Base-by-base conservation (phyloP, 53 echinoderm and acorn worm genomes). In the Hippasteria phrygiana region DNA sequence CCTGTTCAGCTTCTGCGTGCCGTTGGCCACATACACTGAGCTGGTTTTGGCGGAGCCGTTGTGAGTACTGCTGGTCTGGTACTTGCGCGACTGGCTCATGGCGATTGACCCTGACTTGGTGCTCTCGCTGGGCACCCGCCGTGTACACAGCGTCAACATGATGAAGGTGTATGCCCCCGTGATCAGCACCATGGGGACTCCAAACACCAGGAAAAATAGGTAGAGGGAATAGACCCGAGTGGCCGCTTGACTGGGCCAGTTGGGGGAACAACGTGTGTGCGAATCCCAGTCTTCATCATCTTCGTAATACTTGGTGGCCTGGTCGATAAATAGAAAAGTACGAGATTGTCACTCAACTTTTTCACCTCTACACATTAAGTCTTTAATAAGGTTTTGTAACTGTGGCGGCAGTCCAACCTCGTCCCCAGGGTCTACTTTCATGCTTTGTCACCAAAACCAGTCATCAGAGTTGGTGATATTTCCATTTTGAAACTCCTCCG, bases 121-220 rank as follows among this genome's bases (percentile, higher is more conserved):
- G n/a, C 8, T 22, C 12, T 20, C 85, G 40, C 62, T 39, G 17
- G 85, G 55, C 33, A 48, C 53, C 37, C 54, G 51, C 17, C 85
- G 69, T n/a, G 70, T 71, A 51, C 36, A 70, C 34, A 85, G 26
- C 35, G 85, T 71, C 36, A 22, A 43, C 7, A 85, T 64, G 54
- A 85, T 85, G 71, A 85, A 64, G 36, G 29, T 53, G 24, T 85
- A 85, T 18, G 85, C 69, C 35, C 48, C 71, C 7, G 64, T 70
- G 51, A 85, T 85, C 48, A 69, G 34, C 3, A 71, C 32, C 34
- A 85, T 70, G 0, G 85, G 85, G 5, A 50, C 11, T 43, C 48
- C 85, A 48, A 85, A 71, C 22, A 85, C 54, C 8, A 85, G 22
- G 70, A 85, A 48, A 55, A 70, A 85, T 24, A 20, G 29, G 39